phyloP scores from a whole-genome alignment of 2,888 invertebrate genomes.

The Drosophila dives region DNA sequence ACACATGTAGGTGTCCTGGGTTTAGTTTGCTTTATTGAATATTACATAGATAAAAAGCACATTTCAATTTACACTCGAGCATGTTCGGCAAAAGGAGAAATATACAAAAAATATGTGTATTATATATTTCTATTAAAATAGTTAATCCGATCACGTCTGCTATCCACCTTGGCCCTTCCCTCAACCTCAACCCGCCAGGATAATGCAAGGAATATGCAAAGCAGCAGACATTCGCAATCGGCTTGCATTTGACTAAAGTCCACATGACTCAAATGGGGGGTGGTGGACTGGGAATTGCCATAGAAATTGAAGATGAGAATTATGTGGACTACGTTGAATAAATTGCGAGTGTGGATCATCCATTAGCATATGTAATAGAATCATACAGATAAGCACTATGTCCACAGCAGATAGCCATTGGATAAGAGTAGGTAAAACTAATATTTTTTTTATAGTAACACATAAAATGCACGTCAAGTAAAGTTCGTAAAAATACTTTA shows the following conservation, averaged over 20 bases:
- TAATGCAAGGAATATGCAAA: conserved; percentile 70
- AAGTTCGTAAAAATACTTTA: neutral
- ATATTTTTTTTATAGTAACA: neutral
- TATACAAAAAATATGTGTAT: neutral
- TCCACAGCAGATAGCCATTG: neutral
- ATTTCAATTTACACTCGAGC: conserved; percentile 72
- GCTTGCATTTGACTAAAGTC: conserved; percentile 24
- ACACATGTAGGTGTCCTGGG: conserved; percentile 18
- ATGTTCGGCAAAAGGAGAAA: conserved; percentile 2
- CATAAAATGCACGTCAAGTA: neutral
- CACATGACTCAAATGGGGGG: conserved; percentile 1
- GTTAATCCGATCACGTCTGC: conserved; percentile 77
- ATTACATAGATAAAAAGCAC: conserved; percentile 71
- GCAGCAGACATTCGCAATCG: conserved; percentile 41
- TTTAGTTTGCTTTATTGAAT: conserved; percentile 59
- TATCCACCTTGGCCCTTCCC: conserved; percentile 4
- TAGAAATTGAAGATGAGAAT: conserved; percentile 14
- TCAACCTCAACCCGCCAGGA: conserved; percentile 35
- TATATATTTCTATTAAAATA: conserved; percentile 75
- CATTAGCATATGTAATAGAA: conserved; percentile 53
- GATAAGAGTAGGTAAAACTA: neutral
- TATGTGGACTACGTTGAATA: conserved; percentile 12
- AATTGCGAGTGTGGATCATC: conserved; percentile 32
- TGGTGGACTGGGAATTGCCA: neutral
- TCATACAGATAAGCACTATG: neutral